A percentile compares a stretch with the other conserved stretches of the same genome.
phyloP scores from a whole-genome alignment of 2,888 invertebrate species.

The Imbricaverruca yamaguchii region DNA sequence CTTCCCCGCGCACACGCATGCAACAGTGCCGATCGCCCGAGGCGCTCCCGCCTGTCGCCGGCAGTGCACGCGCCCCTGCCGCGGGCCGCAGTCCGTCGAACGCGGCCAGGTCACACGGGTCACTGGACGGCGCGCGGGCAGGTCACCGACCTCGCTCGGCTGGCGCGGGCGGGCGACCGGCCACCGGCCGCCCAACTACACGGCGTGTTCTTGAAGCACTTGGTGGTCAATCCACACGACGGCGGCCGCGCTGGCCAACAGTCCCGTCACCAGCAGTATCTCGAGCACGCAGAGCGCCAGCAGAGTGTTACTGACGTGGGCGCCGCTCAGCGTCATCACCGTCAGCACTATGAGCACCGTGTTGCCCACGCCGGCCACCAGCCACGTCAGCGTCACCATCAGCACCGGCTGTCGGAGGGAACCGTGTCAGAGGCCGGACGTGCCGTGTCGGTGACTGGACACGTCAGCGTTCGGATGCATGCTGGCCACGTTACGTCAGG shows the following conservation, averaged over 20 bases:
- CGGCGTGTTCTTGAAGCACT: background rate
- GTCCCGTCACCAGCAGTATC: background rate
- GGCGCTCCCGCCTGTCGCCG: no score
- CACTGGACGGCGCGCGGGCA: no score
- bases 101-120: no score
- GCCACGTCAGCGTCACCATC: background rate
- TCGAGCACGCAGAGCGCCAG: conserved; percentile 3
- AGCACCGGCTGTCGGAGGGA: background rate
- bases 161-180: no score
- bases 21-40: no score
- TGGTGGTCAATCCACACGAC: conserved; percentile 10
- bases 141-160: no score
- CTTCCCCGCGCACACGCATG: background rate
- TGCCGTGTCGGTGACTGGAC: no score
- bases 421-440: background rate
- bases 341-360: background rate
- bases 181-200: background rate
- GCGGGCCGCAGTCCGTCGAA: no score
- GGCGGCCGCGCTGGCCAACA: background rate
- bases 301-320: background rate
- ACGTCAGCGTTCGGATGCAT: background rate
- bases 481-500: no score
- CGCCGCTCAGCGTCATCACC: background rate
- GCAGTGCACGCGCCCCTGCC: no score
- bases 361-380: conserved; percentile 6